Base-by-base conservation (phyloP, 2,797 vertebrate species). In the Aselliscus stoliczkanus region DNA sequence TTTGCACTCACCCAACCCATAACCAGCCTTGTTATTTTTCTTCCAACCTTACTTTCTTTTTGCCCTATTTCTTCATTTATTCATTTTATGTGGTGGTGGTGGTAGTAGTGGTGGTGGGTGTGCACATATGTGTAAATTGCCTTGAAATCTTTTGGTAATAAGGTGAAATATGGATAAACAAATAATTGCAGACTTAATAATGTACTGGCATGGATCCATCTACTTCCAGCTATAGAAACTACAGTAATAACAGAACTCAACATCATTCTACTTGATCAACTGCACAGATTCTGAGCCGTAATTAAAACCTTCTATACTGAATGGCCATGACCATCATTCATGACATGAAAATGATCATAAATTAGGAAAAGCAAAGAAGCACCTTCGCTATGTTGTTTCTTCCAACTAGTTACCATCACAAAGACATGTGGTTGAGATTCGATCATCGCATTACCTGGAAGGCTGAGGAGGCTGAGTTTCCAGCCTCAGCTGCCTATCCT, bases 231-330 rank as follows among this genome's bases (percentile, higher is more conserved):
- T 92, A 27, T 81, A 92, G 80, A 75, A 60, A 72, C 23, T 37
- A 89, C 56, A 82, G 50, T 56, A 76, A 75, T 58, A 79, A 90
- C 4, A 65, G 37, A 82, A 83, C 4, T 73, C 79, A 75, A 90
- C 77, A 92, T 94, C 62, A 91, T 95, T 70, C 69, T 25, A 56
- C 75, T 83, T 82, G 69, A 88, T 88, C 69, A 73, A 73, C 1
- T 81, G 31, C 52, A 77, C 23, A n/a, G 58, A 85, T 69, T 70
- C 34, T 60, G 54, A 81, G 47, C 31, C 77, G 62, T 85, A 97
- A 93, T 88, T 95, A 90, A 96, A 90, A 65, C 4, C 25, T 92
- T 90, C 72, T 90, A 77, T 60, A 34, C 50, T 12, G 92, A 93
- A 90, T 60, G 47, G 18, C 87, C 50, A 70, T 4, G 50, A 73